Evolutionary conservation across 2,113 vertebrate genomes (phyloP).

Genomic region (Nibea coibor): DNA sequence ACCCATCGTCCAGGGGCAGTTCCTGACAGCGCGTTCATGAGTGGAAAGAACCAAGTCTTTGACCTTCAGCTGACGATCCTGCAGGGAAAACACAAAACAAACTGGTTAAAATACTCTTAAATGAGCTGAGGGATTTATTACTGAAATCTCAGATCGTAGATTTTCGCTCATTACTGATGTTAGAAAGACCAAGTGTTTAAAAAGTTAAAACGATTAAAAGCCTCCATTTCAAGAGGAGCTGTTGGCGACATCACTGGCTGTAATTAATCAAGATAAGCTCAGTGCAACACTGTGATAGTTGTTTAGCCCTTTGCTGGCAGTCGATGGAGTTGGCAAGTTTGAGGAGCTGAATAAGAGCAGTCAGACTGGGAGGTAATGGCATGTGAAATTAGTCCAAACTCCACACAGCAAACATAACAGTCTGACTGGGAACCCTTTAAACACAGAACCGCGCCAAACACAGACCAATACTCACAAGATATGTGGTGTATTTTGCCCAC

Average conservation of each 20-base stretch:
- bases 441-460: background rate
- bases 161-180: background rate
- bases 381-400: background rate
- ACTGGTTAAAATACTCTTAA: conserved; percentile 1
- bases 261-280: background rate
- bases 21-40: conserved; percentile 93
- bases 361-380: background rate
- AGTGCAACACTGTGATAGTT: conserved; percentile 1
- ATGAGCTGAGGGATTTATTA: background rate
- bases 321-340: background rate
- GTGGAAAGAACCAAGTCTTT: conserved; percentile 92
- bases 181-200: background rate
- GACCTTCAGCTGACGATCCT: conserved; percentile 96
- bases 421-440: background rate
- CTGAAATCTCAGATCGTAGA: background rate
- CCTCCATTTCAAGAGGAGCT: background rate
- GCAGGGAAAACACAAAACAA: background rate
- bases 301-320: background rate
- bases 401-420: conserved; percentile 3
- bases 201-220: background rate
- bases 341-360: background rate
- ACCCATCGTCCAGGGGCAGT: conserved; percentile 97
- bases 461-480: conserved; percentile 89
- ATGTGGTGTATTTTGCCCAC: conserved; percentile 93
- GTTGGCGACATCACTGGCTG: background rate